Base-by-base conservation (phyloP, 1,140 invertebrate species). In the Tetranychus cinnabarinus region DNA sequence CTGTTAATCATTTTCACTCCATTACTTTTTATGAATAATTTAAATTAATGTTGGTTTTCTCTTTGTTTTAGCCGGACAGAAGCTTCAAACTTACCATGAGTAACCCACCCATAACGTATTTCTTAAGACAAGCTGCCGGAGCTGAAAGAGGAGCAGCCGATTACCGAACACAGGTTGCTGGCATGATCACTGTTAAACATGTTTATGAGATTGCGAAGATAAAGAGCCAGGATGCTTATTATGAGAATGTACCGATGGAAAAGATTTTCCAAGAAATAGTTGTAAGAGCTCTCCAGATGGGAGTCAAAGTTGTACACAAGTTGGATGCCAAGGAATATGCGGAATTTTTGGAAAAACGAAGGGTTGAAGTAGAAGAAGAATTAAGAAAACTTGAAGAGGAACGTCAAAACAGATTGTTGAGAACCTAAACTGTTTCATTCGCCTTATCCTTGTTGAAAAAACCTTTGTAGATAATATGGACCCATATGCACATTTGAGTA, bases 141-240 rank as follows among this genome's bases (percentile, higher is more conserved):
- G 81, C 88, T 55, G 76, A 81, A 66, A 78, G 82, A 72, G 91
- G 82, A 57, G 81, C 85, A 35, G 87, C 88, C 82, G 71, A 80
- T 65, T 78, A 69, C 68, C 78, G 86, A 61, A 75, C 76, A 65
- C 89, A 97, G 75, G 73, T 83, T 23, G 78, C 81, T 68, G 95
- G 95, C 0, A 93, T 84, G 77, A 79, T 98, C 57, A 90, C 90
- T 2, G 69, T 92, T 0, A 97, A 96, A 72, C 95, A 99, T 75
- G 72, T 98, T 39, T 99, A 97, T 75, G 95, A 99, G 81, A 98
- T 99, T 69, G 93, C 95, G 0, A 80, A 82, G 73, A 86, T 98
- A 3, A 98, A 98, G 75, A 76, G 79, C 15, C 70, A 85, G 72
- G 95, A 98, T 76, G 83, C 85, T 35, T 72, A 80, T 12, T 76